Evolutionary conservation across 2,797 vertebrate genomes (phyloP).

Genomic region (Sebastes aleutianus): DNA sequence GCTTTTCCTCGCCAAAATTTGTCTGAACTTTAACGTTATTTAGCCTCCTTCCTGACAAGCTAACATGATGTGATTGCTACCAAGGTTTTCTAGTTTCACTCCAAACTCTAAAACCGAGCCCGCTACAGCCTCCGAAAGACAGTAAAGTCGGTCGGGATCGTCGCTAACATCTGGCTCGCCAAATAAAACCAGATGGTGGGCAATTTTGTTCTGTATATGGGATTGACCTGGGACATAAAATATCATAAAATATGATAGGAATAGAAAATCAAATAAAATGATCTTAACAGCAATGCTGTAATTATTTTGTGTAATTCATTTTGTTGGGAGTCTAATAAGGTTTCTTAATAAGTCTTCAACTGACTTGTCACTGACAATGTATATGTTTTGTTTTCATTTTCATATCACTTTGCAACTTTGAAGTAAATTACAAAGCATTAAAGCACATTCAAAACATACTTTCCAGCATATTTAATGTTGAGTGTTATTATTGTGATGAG

Average conservation of each 20-base stretch:
- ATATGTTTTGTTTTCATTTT: neutral
- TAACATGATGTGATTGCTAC: too few species aligned
- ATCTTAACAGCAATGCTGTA: neutral
- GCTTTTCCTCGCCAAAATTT: too few species aligned
- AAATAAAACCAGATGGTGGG: too few species aligned
- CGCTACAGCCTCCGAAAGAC: too few species aligned
- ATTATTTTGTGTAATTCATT: neutral
- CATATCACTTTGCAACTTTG: neutral
- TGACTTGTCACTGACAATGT: neutral
- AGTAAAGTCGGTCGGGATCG: too few species aligned
- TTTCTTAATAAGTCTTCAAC: neutral
- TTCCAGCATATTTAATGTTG: neutral
- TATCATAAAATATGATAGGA: neutral
- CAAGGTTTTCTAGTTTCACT: too few species aligned
- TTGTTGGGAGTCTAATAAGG: neutral
- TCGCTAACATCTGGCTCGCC: accelerated
- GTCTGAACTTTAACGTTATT: accelerated
- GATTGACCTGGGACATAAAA: neutral
- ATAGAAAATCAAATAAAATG: neutral
- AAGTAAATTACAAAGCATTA: neutral
- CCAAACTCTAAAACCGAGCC: too few species aligned
- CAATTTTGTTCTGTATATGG: neutral
- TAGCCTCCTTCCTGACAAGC: too few species aligned
- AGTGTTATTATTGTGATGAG: neutral
- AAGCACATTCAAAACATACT: neutral